These are phyloP conservation scores for Lydus trimaculatus DNA, from an alignment of 2,888 invertebrate species.

Conservation along the genomic window DNA sequence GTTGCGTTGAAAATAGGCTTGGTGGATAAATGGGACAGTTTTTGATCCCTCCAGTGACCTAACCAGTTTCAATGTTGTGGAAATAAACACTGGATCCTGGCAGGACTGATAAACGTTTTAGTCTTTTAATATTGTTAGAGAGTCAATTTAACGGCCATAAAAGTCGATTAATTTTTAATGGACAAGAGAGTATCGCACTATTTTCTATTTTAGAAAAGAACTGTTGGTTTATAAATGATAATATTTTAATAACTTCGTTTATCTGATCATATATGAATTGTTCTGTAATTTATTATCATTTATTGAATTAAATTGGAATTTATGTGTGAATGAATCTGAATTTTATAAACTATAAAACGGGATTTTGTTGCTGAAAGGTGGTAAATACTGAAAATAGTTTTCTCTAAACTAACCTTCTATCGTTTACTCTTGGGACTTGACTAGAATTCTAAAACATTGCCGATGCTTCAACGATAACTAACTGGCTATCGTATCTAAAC, in stretches of 20 bases:
- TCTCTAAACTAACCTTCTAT: conserved; percentile 11
- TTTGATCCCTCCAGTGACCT: conserved; percentile 3
- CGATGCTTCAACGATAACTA: conserved; percentile 24
- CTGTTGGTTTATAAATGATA: not conserved
- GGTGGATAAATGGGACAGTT: not conserved
- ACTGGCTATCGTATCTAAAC: conserved; percentile 24
- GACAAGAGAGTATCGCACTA: not conserved
- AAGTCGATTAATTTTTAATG: conserved; percentile 6
- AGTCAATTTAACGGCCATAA: not conserved
- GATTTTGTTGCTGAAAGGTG: not conserved
- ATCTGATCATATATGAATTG: not conserved
- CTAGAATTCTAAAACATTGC: conserved; percentile 30
- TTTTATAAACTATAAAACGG: not conserved
- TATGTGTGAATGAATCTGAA: not conserved
- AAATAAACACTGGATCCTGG: not conserved
- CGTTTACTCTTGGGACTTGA: conserved; percentile 25
- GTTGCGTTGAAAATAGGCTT: not conserved
- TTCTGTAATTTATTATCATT: not conserved
- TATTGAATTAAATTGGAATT: not conserved
- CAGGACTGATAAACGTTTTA: not conserved
- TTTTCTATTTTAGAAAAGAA: not conserved
- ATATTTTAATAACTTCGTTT: not conserved
- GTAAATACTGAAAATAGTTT: conserved; percentile 4
- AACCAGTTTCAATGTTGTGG: not conserved
- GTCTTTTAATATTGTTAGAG: not conserved